A percentile compares a stretch with the other conserved stretches of the same genome.
phyloP scores from a whole-genome alignment of 2,888 invertebrate genomes.

The Bombyx huttoni region DNA sequence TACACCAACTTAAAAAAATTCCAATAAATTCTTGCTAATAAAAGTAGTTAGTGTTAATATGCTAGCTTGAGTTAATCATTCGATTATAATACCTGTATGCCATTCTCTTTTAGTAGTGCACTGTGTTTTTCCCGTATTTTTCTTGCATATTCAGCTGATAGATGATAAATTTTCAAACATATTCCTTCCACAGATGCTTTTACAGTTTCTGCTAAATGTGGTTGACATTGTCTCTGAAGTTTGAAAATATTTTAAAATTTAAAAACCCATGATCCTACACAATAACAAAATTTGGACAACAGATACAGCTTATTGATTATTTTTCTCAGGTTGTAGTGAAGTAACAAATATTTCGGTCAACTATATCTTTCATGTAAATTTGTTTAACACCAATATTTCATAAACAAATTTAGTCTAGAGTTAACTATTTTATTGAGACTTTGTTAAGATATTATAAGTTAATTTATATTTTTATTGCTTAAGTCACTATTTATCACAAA shows the following conservation, averaged over 20 bases:
- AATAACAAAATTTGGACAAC: neutral
- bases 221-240: slow-evolving; percentile 90
- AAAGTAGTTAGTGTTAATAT: slow-evolving; percentile 13
- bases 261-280: neutral
- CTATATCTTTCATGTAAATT: no score
- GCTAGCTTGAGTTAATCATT: no score
- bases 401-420: no score
- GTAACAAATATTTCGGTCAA: no score
- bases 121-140: slow-evolving; percentile 92
- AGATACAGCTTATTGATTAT: neutral
- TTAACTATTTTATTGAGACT: no score
- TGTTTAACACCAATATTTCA: no score
- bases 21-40: slow-evolving; percentile 13
- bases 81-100: slow-evolving; percentile 68
- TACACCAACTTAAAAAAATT: neutral
- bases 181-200: slow-evolving; percentile 96
- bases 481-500: no score
- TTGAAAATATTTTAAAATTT: slow-evolving; percentile 4
- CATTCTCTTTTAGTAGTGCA: slow-evolving; percentile 88
- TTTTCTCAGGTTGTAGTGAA: no score
- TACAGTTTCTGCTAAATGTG: slow-evolving; percentile 94
- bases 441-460: no score
- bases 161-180: slow-evolving; percentile 92
- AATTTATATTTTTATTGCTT: no score
- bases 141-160: slow-evolving; percentile 92